Conservation (phyloP, 2,113 vertebrate genomes). For the Miniopterus natalensis region DNA sequence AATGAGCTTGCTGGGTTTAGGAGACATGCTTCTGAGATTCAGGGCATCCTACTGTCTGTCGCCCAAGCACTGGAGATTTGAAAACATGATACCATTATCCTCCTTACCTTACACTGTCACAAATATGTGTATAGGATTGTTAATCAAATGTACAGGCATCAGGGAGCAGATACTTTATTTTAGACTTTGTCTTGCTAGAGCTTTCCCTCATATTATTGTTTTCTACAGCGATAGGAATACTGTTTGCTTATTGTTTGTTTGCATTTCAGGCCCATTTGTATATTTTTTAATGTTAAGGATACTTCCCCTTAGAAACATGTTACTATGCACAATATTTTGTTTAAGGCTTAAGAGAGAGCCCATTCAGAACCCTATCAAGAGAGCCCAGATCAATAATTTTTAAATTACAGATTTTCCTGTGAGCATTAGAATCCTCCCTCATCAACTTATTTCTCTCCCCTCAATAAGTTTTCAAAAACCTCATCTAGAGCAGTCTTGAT, state of each 20-base stretch:
- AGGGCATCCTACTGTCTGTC: not conserved
- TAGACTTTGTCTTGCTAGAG: not conserved
- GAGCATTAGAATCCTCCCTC: not conserved
- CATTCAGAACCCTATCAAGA: not conserved
- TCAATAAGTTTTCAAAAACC: not conserved
- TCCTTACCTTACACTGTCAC: not conserved
- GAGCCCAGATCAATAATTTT: not conserved
- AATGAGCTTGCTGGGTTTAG: not conserved
- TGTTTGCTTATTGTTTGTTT: not conserved
- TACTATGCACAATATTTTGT: not conserved
- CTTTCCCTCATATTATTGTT: not conserved
- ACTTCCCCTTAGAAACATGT: not conserved
- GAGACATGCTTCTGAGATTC: not conserved
- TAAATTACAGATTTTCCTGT: not conserved
- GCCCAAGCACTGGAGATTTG: not conserved
- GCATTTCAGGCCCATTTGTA: not conserved
- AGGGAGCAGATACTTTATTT: not conserved
- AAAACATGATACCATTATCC: not conserved
- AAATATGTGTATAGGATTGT: not conserved
- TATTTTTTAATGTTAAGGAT: not conserved
- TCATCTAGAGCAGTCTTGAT: not conserved
- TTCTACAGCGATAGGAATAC: not conserved
- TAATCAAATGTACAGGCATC: not conserved
- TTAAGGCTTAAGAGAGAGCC: not conserved
- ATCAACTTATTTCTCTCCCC: not conserved